Base-by-base conservation (phyloP, 2,113 vertebrate genomes). In the Macrotus californicus region DNA sequence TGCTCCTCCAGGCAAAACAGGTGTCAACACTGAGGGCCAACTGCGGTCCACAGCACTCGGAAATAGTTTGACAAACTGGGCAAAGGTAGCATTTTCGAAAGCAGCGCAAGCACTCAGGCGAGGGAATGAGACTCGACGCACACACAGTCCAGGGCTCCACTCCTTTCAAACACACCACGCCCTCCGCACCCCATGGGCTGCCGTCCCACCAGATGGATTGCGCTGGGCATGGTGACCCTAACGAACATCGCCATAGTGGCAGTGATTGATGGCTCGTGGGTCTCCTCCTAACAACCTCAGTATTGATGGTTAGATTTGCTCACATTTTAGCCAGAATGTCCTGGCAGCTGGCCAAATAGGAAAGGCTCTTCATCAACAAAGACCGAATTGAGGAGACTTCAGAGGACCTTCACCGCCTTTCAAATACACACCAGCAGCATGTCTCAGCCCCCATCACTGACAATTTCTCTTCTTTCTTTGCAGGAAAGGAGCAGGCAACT, bases 11-110 rank as follows among this genome's bases (percentile, higher is more conserved):
- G 46, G 41, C 0, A 50, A 81, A 81, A 56, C 46, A 39, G 31
- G 14, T 41, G 59, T 39, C 54, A 72, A 80, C 9, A 73, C 76
- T 69, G 43, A 95, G 69, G 11, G 83, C 87, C 67, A 39, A 18
- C 31, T 67, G 66, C 91, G 96, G 91, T 82, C 72, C 89, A 73
- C 66, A 26, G 3, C 73, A 96, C 96, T 41, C 69, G 91, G 43
- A 94, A 72, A 94, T 85, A 73, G 89, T 69, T 93, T 88, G 91
- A 73, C 69, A 91, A 87, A 89, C 95, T 96, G 94, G 93, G 90
- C 36, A 93, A 96, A 21, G 87, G 29, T 94, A 84, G 69, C 54
- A 29, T 97, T 95, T 95, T 56, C 34, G 56, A 95, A 89, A 81
- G 67, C 87, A 95, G 69, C 85, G 29, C 77, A 67, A 48, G 34